Percentiles rank a stretch among this genome's conserved stretches.
phyloP scores from a whole-genome alignment of 2,113 vertebrate species.

The Stigmatopora nigra region DNA sequence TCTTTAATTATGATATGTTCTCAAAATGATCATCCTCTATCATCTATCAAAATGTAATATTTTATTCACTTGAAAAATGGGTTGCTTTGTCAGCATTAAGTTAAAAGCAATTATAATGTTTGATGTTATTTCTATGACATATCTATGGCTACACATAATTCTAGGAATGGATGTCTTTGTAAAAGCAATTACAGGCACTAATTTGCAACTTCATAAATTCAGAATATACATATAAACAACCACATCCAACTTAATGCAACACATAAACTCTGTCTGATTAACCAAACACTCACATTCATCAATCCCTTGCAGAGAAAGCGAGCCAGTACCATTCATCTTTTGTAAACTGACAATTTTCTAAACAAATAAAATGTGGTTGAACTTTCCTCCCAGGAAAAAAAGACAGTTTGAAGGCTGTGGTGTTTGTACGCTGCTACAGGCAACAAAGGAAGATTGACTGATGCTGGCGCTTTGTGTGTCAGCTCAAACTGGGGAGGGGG shows the following conservation, averaged over 20 bases:
- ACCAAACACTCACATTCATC: not conserved
- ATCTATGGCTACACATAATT: not conserved
- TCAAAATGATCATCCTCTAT: too few relatives aligned
- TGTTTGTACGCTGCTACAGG: conserved; percentile 22
- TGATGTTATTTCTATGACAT: too few relatives aligned
- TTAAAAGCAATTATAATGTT: too few relatives aligned
- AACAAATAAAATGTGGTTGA: not conserved
- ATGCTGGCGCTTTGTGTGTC: conserved; percentile 35
- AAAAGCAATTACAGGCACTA: not conserved
- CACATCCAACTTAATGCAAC: not conserved
- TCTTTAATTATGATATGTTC: too few relatives aligned
- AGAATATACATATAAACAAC: not conserved
- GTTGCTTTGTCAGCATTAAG: too few relatives aligned
- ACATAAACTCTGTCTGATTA: not conserved
- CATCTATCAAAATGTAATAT: too few relatives aligned
- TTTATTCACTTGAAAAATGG: too few relatives aligned
- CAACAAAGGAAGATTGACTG: conserved; percentile 29
- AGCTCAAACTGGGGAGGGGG: conserved; percentile 9
- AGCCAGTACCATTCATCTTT: not conserved
- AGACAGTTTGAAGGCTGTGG: conserved; percentile 6
- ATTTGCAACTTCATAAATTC: not conserved
- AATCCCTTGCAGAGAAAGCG: not conserved
- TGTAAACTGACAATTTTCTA: not conserved
- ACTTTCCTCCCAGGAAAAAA: conserved; percentile 23
- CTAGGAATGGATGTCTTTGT: not conserved